A percentile compares a stretch with the other conserved stretches of the same genome.
Evolutionary conservation across 2,888 invertebrate genomes (phyloP).

Genomic region (Ditula angustiorana): DNA sequence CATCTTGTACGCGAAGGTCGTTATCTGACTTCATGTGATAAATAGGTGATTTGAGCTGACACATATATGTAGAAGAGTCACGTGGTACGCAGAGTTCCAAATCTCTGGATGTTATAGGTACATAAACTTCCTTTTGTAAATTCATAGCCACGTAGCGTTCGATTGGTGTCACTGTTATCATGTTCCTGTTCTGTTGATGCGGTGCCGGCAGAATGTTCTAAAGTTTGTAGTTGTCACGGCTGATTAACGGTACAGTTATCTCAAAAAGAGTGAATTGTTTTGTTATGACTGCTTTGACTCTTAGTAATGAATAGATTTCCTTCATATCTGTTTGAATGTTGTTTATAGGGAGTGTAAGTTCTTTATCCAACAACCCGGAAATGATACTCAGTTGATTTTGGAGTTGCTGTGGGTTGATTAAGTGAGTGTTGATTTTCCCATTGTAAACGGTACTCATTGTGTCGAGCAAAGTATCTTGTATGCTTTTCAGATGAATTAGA

Average conservation of each 20-base stretch:
- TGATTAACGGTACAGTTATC: not conserved
- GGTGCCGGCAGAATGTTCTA: not conserved
- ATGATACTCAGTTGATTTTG: not conserved
- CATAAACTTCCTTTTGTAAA: not conserved
- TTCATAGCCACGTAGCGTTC: conserved; percentile 7
- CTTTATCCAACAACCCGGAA: not conserved
- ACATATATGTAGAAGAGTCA: not conserved
- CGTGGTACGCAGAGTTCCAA: conserved; percentile 6
- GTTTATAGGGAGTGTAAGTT: not conserved
- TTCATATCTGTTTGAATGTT: not conserved
- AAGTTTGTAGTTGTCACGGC: not conserved
- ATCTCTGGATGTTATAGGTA: not conserved
- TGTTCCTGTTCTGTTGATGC: not conserved
- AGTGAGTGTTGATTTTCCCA: not conserved
- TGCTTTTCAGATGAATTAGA: not conserved
- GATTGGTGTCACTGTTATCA: conserved; percentile 3
- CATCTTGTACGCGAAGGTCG: not conserved
- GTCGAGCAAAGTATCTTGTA: too few relatives aligned
- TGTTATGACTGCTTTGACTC: not conserved
- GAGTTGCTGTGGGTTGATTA: not conserved
- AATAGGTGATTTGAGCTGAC: not conserved
- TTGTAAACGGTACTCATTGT: not conserved
- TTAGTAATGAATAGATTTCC: not conserved
- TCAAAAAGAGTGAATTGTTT: not conserved
- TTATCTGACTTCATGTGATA: not conserved